Conservation (phyloP, 1,140 invertebrate species). For the Centruroides vittatus region DNA sequence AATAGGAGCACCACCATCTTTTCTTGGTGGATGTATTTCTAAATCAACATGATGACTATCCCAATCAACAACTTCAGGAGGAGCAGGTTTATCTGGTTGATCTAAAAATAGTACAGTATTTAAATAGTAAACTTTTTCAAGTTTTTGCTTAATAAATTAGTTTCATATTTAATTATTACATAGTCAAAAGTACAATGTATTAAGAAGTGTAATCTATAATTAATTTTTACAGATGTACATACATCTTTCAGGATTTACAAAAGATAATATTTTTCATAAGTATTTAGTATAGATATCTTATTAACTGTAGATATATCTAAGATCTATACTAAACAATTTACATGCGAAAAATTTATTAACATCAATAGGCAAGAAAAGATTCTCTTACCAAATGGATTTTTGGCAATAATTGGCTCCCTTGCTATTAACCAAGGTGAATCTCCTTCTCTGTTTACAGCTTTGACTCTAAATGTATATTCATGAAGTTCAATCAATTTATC, state of each 20-base stretch:
- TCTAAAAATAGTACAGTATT: constrained; percentile 23
- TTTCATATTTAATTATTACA: too few relatives aligned
- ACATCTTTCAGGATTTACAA: too few relatives aligned
- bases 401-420: constrained; percentile 76
- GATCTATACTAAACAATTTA: too few relatives aligned
- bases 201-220: too few relatives aligned
- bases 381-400: constrained; percentile 80
- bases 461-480: constrained; percentile 96
- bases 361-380: not conserved
- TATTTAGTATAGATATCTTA: too few relatives aligned
- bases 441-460: constrained; percentile 95
- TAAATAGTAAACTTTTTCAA: not conserved
- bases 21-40: constrained; percentile 81
- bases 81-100: constrained; percentile 80
- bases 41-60: constrained; percentile 86
- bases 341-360: too few relatives aligned
- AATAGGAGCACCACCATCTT: constrained; percentile 80
- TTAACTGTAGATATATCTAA: too few relatives aligned
- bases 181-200: too few relatives aligned
- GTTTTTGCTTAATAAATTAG: too few relatives aligned
- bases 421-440: constrained; percentile 84
- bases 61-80: constrained; percentile 79
- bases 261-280: too few relatives aligned
- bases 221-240: too few relatives aligned
- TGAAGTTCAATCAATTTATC: constrained; percentile 94